phyloP scores from a whole-genome alignment of 2,113 vertebrate genomes.

The Arothron firmamentum region DNA sequence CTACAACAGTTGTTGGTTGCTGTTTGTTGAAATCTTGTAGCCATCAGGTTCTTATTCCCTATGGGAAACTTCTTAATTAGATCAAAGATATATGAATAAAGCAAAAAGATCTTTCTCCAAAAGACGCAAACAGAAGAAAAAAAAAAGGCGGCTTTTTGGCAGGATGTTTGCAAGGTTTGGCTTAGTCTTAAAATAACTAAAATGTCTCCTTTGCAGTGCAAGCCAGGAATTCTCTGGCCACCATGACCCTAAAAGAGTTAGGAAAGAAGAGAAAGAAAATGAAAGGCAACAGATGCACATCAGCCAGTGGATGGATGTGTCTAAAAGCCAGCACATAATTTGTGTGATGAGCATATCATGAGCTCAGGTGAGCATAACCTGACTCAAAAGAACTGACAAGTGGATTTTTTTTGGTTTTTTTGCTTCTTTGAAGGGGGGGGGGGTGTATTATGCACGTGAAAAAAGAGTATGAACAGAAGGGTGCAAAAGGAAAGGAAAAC shows the following conservation, averaged over 20 bases:
- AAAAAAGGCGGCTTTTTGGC: no score
- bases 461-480: constrained; percentile 13
- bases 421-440: no score
- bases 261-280: constrained; percentile 17
- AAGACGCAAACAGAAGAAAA: no score
- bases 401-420: background rate
- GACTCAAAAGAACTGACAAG: constrained; percentile 21
- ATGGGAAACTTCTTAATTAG: constrained; percentile 16
- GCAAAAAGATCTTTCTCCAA: no score
- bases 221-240: constrained; percentile 13
- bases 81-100: no score
- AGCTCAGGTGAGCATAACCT: constrained; percentile 27
- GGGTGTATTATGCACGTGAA: background rate
- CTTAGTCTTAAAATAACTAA: constrained; percentile 3
- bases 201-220: constrained; percentile 2
- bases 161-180: constrained; percentile 2
- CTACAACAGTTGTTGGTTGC: constrained; percentile 11
- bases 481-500: constrained; percentile 13
- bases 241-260: constrained; percentile 29
- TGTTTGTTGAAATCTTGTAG: constrained; percentile 1
- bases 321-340: constrained; percentile 21
- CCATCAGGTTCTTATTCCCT: constrained; percentile 5
- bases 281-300: constrained; percentile 40
- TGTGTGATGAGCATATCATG: constrained; percentile 18
- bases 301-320: constrained; percentile 26